Evolutionary conservation across 1,140 invertebrate genomes (phyloP), one percentile per base, ranked within the genome.

Genomic region (Musca vetustissima): DNA sequence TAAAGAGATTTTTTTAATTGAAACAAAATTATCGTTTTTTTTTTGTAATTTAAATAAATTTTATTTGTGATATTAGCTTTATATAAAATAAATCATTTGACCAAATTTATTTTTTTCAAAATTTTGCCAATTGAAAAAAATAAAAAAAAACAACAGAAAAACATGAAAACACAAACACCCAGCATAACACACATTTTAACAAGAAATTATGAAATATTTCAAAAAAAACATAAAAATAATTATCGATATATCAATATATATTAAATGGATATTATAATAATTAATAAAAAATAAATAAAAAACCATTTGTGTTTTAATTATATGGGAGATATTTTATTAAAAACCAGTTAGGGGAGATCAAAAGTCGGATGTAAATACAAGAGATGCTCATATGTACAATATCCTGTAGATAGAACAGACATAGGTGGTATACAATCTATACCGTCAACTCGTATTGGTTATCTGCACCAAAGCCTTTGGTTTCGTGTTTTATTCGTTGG

Each of bases 1-100:
- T 28, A 43, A 43, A 43, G 17, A 32, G 28, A 64, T n/a, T 22
- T 64, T 32, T 64, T 47, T 64, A 14, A 32, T 64, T 1, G 4
- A 64, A 47, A 47, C n/a, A n/a, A n/a, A n/a, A n/a, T n/a, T n/a
- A n/a, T n/a, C n/a, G n/a, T n/a, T n/a, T n/a, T 47, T 64, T 47
- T 64, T 43, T 65, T 65, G 49, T 65, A 6, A 25, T 24, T 49
- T 49, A 21, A 53, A 9, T 53, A 53, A 24, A 21, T 53, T 21
- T 61, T 36, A 61, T 61, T 61, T 61, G 57, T 61, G 57, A 61
- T 61, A 61, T 61, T 61, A 61, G 57, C 15, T 43, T 61, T 36
- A 43, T 43, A 61, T 13, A n/a, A n/a, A n/a, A n/a, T n/a, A 53
- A 28, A 28, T 28, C 28, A 28, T 53, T 24, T 53, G 17, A 17